A percentile compares a stretch with the other conserved stretches of the same genome.
Evolutionary conservation across 2,113 vertebrate genomes (phyloP).

Genomic region (Aythya baeri): DNA sequence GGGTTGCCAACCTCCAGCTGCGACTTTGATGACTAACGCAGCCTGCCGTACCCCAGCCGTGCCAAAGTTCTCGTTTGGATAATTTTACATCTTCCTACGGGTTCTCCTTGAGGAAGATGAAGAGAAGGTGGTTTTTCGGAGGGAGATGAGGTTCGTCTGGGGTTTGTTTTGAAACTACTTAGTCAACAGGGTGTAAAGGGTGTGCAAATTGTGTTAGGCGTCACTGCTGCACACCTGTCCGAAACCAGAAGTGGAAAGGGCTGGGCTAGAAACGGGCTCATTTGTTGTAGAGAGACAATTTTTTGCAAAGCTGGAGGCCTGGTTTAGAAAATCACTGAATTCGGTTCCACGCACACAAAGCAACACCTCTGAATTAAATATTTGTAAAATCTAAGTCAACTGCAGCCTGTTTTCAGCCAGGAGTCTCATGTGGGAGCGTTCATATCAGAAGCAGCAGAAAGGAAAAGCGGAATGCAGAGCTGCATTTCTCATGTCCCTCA

Average conservation of each 20-base stretch:
- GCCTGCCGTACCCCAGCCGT: not conserved
- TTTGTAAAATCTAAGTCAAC: not conserved
- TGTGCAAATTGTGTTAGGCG: not conserved
- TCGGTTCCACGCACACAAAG: not conserved
- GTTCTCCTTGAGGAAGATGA: not conserved
- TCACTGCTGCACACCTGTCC: not conserved
- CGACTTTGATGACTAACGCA: slow-evolving; percentile 9
- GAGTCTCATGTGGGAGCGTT: not conserved
- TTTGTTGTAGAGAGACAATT: fast-evolving
- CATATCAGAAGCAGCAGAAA: not conserved
- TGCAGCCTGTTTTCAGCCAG: not conserved
- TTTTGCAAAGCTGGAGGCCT: not conserved
- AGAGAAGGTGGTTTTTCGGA: slow-evolving; percentile 5
- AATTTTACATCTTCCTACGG: not conserved
- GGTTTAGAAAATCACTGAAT: not conserved
- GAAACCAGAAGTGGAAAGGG: not conserved
- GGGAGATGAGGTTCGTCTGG: not conserved
- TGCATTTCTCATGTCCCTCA: not conserved
- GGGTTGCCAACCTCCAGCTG: slow-evolving; percentile 34
- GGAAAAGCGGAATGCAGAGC: not conserved
- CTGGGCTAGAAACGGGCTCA: not conserved
- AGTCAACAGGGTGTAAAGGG: not conserved
- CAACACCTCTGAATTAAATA: not conserved
- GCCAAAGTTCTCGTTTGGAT: slow-evolving; percentile 12
- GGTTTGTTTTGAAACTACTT: slow-evolving; percentile 4